Percentiles rank a stretch among this genome's conserved stretches.
These are phyloP conservation scores for Tholera decimalis DNA, from an alignment of 2,888 invertebrate species.

Conservation along the genomic window DNA sequence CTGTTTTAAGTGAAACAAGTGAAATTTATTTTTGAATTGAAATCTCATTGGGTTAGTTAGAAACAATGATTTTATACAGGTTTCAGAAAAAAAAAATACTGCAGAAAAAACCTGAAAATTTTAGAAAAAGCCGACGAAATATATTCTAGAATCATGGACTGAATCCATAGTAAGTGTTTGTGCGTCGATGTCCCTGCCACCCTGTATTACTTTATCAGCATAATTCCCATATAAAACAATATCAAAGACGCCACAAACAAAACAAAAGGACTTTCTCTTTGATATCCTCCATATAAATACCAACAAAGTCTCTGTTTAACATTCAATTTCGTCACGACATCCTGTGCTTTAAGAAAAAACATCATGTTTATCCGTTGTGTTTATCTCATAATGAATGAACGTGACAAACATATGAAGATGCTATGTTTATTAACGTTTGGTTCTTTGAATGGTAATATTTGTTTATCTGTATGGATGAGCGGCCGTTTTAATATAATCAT, in stretches of 20 bases:
- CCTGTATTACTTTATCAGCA: constrained; percentile 30
- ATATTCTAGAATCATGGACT: too few relatives aligned
- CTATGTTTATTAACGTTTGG: constrained; percentile 22
- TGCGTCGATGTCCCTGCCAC: too few relatives aligned
- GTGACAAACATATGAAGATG: constrained; percentile 45
- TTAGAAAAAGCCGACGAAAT: too few relatives aligned
- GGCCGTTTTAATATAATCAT: not conserved
- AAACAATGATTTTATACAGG: too few relatives aligned
- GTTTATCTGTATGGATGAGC: constrained; percentile 13
- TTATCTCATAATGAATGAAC: constrained; percentile 53
- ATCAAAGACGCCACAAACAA: constrained; percentile 10
- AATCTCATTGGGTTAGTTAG: too few relatives aligned
- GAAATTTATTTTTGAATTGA: too few relatives aligned
- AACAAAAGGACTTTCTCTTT: constrained; percentile 44
- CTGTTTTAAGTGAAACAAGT: too few relatives aligned
- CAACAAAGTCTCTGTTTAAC: constrained; percentile 17
- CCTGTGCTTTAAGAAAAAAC: constrained; percentile 43
- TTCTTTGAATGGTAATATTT: constrained; percentile 45
- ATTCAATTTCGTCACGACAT: constrained; percentile 49
- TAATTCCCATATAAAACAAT: constrained; percentile 27
- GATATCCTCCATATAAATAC: constrained; percentile 42
- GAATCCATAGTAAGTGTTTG: too few relatives aligned
- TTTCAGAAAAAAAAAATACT: too few relatives aligned
- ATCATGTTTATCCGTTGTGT: constrained; percentile 44
- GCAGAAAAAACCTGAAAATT: too few relatives aligned